phyloP scores from a whole-genome alignment of 2,113 vertebrate genomes.

The Egretta garzetta region DNA sequence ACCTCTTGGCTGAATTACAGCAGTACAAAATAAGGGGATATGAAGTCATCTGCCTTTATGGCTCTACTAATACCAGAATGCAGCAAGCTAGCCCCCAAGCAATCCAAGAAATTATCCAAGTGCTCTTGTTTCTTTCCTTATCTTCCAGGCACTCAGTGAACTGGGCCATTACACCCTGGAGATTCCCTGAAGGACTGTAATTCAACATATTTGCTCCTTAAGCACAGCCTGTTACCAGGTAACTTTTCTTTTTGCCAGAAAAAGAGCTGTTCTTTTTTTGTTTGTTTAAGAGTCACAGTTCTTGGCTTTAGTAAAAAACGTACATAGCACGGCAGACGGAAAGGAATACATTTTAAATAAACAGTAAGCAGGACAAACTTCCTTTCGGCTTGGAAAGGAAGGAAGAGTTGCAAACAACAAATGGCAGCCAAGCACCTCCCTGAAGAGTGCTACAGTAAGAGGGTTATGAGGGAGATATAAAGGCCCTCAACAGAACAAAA shows the following conservation, averaged over 20 bases:
- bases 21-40: slow-evolving; percentile 23
- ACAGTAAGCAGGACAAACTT: neutral
- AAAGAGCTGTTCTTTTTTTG: neutral
- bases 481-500: neutral
- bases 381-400: neutral
- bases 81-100: neutral
- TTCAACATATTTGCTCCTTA: neutral
- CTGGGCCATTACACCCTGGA: neutral
- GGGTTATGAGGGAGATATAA: neutral
- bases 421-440: neutral
- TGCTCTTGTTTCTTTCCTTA: slow-evolving; percentile 16
- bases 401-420: neutral
- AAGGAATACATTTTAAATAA: neutral
- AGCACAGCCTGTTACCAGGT: neutral
- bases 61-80: neutral
- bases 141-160: neutral
- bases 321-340: neutral
- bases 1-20: slow-evolving; percentile 48
- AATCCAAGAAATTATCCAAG: slow-evolving; percentile 30
- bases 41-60: slow-evolving; percentile 52
- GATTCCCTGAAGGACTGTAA: neutral
- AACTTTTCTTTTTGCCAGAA: neutral
- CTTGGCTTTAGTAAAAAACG: neutral
- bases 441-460: neutral
- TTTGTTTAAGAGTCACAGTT: neutral